Conservation (phyloP, 2,797 vertebrate genomes). For the Enteromius mattozi region DNA sequence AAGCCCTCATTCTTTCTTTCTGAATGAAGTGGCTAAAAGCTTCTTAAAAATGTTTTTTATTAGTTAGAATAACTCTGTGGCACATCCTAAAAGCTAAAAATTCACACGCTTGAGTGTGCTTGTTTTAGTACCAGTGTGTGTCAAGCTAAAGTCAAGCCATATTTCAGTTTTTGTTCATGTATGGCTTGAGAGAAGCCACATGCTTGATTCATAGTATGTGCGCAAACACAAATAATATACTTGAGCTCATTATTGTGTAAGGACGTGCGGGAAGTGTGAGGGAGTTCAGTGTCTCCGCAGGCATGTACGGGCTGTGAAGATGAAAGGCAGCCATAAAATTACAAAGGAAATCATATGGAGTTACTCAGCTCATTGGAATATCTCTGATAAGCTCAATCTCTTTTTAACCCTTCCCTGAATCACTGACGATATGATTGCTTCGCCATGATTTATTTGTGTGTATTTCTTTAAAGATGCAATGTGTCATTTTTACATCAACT, state of each 20-base stretch:
- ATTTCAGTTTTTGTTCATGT: constrained; percentile 13
- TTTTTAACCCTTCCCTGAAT: constrained; percentile 46
- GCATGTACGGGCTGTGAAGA: constrained; percentile 67
- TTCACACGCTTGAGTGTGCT: constrained; percentile 32
- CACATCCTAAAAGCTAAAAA: constrained; percentile 38
- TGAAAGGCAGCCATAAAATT: constrained; percentile 73
- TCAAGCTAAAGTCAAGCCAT: constrained; percentile 59
- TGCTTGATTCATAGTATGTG: constrained; percentile 45
- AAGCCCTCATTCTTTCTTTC: constrained; percentile 27
- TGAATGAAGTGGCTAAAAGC: constrained; percentile 50
- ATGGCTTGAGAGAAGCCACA: constrained; percentile 19
- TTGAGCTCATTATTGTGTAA: constrained; percentile 32
- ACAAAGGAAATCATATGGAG: constrained; percentile 69
- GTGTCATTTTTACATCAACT: neutral
- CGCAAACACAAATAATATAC: constrained; percentile 61
- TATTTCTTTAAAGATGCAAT: neutral
- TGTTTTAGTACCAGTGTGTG: constrained; percentile 44
- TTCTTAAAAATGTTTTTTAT: constrained; percentile 50
- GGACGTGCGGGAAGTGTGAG: constrained; percentile 35
- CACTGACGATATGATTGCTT: neutral
- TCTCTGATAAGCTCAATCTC: constrained; percentile 26
- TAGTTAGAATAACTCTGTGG: constrained; percentile 43
- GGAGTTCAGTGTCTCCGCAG: constrained; percentile 57
- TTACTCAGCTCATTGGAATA: constrained; percentile 69
- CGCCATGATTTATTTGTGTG: neutral